Conservation (phyloP, 2,797 vertebrate species). For the Falco berigora region DNA sequence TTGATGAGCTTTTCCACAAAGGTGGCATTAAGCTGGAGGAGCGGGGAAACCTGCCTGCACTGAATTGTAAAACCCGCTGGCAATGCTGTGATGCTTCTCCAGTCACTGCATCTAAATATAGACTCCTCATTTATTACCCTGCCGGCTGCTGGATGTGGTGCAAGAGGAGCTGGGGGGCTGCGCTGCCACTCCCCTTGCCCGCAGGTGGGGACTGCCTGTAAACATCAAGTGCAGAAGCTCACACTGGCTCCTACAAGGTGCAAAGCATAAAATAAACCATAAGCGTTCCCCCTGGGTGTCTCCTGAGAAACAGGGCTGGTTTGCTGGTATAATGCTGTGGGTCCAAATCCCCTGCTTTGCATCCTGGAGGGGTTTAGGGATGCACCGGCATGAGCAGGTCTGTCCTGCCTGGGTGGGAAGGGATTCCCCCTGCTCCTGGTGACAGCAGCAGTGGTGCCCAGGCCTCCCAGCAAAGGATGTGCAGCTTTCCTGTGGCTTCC, state of each 20-base stretch:
- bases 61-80: conserved; percentile 57
- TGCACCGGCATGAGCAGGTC: not conserved
- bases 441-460: not conserved
- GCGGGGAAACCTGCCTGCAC: conserved; percentile 29
- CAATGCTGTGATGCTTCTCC: conserved; percentile 31
- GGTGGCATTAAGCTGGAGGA: conserved; percentile 8
- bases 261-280: not conserved
- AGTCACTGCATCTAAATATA: conserved; percentile 66
- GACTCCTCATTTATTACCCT: conserved; percentile 59
- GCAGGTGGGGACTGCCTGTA: not conserved
- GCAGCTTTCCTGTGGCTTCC: not conserved
- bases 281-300: not conserved
- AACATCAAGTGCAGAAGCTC: not conserved
- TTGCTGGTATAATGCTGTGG: not conserved
- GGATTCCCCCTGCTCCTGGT: not conserved
- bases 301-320: not conserved
- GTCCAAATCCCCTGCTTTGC: not conserved
- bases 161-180: not conserved
- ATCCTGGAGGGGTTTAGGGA: not conserved
- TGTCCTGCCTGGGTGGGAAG: not conserved
- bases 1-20: conserved; percentile 8
- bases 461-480: not conserved
- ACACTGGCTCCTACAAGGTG: not conserved
- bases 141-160: not conserved
- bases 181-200: not conserved